phyloP scores from a whole-genome alignment of 2,888 invertebrate genomes.

The Caenorhabditis doughertyi region DNA sequence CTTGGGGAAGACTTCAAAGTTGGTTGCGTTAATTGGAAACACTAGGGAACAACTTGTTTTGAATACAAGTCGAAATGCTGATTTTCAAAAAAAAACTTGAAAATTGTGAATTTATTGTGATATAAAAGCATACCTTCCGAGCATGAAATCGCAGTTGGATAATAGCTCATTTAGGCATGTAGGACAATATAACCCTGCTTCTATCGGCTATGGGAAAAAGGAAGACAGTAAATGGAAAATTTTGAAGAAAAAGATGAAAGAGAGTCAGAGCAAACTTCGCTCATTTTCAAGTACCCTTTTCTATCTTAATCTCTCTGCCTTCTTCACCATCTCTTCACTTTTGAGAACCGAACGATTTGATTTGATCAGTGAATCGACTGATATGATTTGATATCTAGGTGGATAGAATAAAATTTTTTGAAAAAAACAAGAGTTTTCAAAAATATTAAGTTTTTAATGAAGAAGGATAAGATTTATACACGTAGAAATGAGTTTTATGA shows the following conservation, averaged over 20 bases:
- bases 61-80: no score
- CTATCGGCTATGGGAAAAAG: constrained; percentile 7
- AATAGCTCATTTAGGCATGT: no score
- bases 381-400: neutral
- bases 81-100: no score
- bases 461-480: neutral
- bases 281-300: constrained; percentile 47
- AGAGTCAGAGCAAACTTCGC: constrained; percentile 42
- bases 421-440: no score
- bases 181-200: no score
- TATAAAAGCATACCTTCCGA: no score
- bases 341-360: constrained; percentile 31
- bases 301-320: constrained; percentile 34
- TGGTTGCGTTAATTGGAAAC: neutral
- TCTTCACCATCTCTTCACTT: constrained; percentile 7
- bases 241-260: constrained; percentile 37
- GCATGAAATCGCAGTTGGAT: no score
- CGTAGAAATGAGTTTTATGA: constrained; percentile 2
- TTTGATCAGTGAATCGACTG: constrained; percentile 36
- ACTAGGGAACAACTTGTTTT: no score
- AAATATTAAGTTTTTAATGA: no score
- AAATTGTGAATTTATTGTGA: no score
- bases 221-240: constrained; percentile 20
- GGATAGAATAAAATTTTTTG: neutral
- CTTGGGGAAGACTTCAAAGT: neutral